A percentile compares a stretch with the other conserved stretches of the same genome.
Conservation (phyloP, 2,113 vertebrate species). For the Hydrolagus affinis region DNA sequence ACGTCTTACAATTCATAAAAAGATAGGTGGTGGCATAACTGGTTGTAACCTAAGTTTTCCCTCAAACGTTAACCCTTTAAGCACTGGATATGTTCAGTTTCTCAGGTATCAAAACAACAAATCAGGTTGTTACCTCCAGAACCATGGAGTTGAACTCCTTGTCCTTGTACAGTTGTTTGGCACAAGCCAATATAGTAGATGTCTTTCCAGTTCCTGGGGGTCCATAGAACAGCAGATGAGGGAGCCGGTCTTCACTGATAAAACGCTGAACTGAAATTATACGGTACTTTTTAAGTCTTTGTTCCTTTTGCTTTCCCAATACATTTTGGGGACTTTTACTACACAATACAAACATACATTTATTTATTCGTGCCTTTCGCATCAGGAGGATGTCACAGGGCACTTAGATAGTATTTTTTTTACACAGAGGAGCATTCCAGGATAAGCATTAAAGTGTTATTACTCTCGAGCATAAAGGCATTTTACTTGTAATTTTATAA, state of each 20-base stretch:
- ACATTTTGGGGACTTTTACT: too few species aligned
- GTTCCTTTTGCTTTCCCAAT: too few species aligned
- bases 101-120: background rate
- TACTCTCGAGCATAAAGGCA: too few species aligned
- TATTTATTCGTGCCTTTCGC: too few species aligned
- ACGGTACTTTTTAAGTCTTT: background rate
- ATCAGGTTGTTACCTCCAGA: slow-evolving; percentile 65
- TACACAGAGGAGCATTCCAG: too few species aligned
- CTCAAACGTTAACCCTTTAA: background rate
- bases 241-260: slow-evolving; percentile 82
- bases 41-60: background rate
- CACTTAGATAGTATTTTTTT: too few species aligned
- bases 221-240: slow-evolving; percentile 89
- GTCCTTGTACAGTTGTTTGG: slow-evolving; percentile 78
- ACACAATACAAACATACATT: too few species aligned
- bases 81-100: background rate
- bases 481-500: too few species aligned
- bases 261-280: slow-evolving; percentile 73
- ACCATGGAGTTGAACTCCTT: slow-evolving; percentile 92
- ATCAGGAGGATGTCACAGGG: too few species aligned
- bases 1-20: background rate
- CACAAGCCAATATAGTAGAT: slow-evolving; percentile 87
- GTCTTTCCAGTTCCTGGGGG: slow-evolving; percentile 95
- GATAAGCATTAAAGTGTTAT: too few species aligned
- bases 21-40: too few species aligned